Evolutionary conservation across 92 coral and sea anemone species (phyloP).

Genomic region (Parazoanthus swiftii): DNA sequence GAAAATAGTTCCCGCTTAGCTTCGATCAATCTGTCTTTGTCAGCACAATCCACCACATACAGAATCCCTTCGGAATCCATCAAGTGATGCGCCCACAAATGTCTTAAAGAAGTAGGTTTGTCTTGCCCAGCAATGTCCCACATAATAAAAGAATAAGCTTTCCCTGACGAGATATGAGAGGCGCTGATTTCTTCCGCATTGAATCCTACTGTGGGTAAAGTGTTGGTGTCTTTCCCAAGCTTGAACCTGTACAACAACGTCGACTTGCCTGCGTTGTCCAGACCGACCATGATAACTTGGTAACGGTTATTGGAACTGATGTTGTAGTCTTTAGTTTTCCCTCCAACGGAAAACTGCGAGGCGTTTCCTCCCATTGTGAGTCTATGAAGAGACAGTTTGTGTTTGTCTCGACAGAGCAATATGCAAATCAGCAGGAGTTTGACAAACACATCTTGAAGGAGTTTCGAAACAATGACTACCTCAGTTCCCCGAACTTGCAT

Average conservation of each 20-base stretch:
- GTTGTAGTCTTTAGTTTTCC: not conserved
- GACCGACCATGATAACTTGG: constrained; percentile 28
- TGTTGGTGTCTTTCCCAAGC: constrained; percentile 18
- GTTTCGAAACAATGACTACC: too few species aligned
- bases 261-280: constrained; percentile 30
- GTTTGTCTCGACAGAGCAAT: too few species aligned
- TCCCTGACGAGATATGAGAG: constrained; percentile 14
- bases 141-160: not conserved
- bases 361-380: not conserved
- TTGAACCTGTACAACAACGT: constrained; percentile 17
- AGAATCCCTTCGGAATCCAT: constrained; percentile 13
- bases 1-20: constrained; percentile 27
- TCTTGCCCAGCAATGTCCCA: constrained; percentile 24
- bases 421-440: too few species aligned
- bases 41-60: constrained; percentile 31
- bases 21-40: constrained; percentile 12
- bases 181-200: constrained; percentile 12
- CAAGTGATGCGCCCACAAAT: constrained; percentile 24
- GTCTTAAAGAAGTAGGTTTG: not conserved
- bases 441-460: too few species aligned
- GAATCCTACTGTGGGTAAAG: constrained; percentile 14
- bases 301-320: not conserved
- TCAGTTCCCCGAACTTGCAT: too few species aligned
- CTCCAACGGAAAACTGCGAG: not conserved
- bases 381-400: too few species aligned